Evolutionary conservation across 2,888 invertebrate species (phyloP).

Genomic region (Matsumyia berberina): DNA sequence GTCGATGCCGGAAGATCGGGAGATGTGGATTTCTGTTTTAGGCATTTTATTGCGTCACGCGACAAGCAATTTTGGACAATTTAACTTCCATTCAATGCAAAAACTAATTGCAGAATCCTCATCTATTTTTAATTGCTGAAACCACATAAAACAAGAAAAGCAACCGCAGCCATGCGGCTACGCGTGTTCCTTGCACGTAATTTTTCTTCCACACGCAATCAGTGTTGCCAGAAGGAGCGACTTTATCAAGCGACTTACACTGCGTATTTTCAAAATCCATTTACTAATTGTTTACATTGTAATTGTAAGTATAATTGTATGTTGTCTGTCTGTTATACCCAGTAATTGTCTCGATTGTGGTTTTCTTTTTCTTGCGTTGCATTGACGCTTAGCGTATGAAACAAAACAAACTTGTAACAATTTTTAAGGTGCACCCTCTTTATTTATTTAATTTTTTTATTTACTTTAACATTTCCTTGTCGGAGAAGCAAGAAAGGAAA

Average conservation of each 20-base stretch:
- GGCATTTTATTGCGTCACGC: constrained; percentile 11
- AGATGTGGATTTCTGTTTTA: constrained; percentile 7
- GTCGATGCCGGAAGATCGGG: too few relatives aligned
- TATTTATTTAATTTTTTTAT: too few relatives aligned
- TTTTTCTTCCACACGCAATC: constrained; percentile 62
- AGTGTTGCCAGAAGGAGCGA: constrained; percentile 36
- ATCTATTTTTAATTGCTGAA: constrained; percentile 56
- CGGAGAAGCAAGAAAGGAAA: constrained; percentile 3
- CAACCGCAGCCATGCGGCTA: constrained; percentile 5
- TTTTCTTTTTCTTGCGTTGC: too few relatives aligned
- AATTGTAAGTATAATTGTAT: constrained; percentile 4
- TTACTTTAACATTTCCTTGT: neutral
- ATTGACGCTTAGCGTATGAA: too few relatives aligned
- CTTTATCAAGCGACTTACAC: constrained; percentile 3
- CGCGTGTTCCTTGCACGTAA: constrained; percentile 40
- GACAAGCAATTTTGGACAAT: constrained; percentile 21
- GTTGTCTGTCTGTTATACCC: neutral
- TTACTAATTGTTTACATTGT: constrained; percentile 58
- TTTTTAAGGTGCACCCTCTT: neutral
- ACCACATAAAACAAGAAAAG: constrained; percentile 2
- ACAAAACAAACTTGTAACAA: neutral
- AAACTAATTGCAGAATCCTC: constrained; percentile 31
- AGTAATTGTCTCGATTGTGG: too few relatives aligned
- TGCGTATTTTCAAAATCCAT: constrained; percentile 29
- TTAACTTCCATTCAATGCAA: constrained; percentile 27